Percentiles rank a stretch among this genome's conserved stretches.
Evolutionary conservation across 2,888 invertebrate genomes (phyloP).

Genomic region (Thecophora atra): DNA sequence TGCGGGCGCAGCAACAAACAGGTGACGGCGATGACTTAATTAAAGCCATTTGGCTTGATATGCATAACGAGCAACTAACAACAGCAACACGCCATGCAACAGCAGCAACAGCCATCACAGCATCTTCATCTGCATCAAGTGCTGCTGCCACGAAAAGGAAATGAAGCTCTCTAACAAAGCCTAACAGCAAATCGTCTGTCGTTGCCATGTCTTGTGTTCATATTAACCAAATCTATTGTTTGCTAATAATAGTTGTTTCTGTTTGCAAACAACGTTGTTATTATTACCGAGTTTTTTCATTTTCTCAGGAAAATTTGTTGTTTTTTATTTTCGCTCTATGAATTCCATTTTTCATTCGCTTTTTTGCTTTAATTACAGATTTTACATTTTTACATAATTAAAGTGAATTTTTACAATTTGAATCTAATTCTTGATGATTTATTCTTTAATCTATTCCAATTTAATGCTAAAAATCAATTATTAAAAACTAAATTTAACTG

Average conservation of each 20-base stretch:
- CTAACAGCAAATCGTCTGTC: slow-evolving; percentile 10
- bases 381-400: too few relatives aligned
- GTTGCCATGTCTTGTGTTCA: slow-evolving; percentile 8
- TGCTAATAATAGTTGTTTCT: slow-evolving; percentile 26
- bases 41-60: slow-evolving; percentile 67
- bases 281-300: not conserved
- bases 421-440: too few relatives aligned
- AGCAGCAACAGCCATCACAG: slow-evolving; percentile 38
- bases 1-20: slow-evolving; percentile 65
- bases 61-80: slow-evolving; percentile 65
- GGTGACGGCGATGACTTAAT: slow-evolving; percentile 67
- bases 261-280: slow-evolving; percentile 11
- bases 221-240: slow-evolving; percentile 32
- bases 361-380: too few relatives aligned
- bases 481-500: too few relatives aligned
- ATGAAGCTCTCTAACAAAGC: slow-evolving; percentile 8
- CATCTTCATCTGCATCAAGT: slow-evolving; percentile 45
- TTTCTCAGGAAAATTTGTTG: too few relatives aligned
- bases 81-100: slow-evolving; percentile 44
- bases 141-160: slow-evolving; percentile 32
- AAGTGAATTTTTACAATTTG: too few relatives aligned
- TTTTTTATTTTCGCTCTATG: too few relatives aligned
- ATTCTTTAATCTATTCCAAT: too few relatives aligned
- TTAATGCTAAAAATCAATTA: too few relatives aligned
- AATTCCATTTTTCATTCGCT: too few relatives aligned